A percentile compares a stretch with the other conserved stretches of the same genome.
Evolutionary conservation across 1,140 invertebrate species (phyloP).

Genomic region (Spodoptera frugiperda): DNA sequence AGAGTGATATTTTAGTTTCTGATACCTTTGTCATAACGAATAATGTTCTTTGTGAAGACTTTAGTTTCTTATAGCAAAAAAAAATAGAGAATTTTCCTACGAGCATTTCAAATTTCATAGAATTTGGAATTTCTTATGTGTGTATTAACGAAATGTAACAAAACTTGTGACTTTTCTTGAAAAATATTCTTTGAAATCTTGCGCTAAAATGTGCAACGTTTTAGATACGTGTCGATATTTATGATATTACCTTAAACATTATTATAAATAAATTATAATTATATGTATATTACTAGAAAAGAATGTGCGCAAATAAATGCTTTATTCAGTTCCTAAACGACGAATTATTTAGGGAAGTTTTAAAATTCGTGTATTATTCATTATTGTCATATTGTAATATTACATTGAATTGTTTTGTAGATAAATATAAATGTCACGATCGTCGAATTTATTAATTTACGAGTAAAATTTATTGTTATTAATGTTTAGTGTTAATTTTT

Average conservation of each 20-base stretch:
- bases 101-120: no score
- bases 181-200: neutral
- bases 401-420: slow-evolving; percentile 50
- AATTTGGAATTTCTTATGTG: no score
- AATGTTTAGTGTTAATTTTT: slow-evolving; percentile 39
- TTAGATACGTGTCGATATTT: slow-evolving; percentile 15
- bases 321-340: slow-evolving; percentile 44
- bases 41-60: no score
- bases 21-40: no score
- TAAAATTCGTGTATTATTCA: slow-evolving; percentile 47
- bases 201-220: slow-evolving; percentile 3
- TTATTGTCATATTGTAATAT: slow-evolving; percentile 11
- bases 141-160: no score
- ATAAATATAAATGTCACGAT: slow-evolving; percentile 54
- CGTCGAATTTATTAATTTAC: slow-evolving; percentile 71
- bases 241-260: slow-evolving; percentile 1
- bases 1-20: neutral
- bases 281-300: no score
- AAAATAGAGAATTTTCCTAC: no score
- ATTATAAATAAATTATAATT: neutral
- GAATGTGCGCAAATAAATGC: slow-evolving; percentile 28
- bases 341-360: slow-evolving; percentile 40
- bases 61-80: no score
- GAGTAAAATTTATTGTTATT: slow-evolving; percentile 49
- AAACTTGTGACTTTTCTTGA: neutral